A percentile compares a stretch with the other conserved stretches of the same genome.
Evolutionary conservation across 2,113 vertebrate genomes (phyloP).

Genomic region (Callocephalon fimbriatum): DNA sequence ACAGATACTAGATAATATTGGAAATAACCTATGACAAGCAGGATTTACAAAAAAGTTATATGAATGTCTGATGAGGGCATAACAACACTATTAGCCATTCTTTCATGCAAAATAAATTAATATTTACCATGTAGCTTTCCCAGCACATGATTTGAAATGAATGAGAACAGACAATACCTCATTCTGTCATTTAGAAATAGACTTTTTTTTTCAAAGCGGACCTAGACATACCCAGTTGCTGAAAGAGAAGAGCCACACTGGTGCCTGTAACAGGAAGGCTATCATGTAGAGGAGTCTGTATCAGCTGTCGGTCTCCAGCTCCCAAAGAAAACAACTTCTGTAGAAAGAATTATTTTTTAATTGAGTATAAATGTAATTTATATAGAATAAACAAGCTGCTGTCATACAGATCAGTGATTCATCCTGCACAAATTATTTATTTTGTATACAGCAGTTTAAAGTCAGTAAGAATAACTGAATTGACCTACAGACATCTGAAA

Average conservation of each 20-base stretch:
- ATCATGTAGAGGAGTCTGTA: conserved; percentile 94
- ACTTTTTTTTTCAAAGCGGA: neutral
- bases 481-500: neutral
- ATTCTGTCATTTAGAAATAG: neutral
- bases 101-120: neutral
- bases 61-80: neutral
- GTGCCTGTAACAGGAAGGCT: conserved; percentile 92
- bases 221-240: conserved; percentile 90
- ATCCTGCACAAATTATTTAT: neutral
- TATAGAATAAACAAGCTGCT: neutral
- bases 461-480: neutral
- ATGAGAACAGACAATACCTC: neutral
- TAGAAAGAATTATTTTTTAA: conserved; percentile 1
- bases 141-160: neutral
- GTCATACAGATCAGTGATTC: neutral
- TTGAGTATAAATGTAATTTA: neutral
- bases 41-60: neutral
- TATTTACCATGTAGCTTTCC: neutral
- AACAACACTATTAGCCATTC: neutral
- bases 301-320: conserved; percentile 94
- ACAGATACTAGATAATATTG: neutral
- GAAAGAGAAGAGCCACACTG: conserved; percentile 95
- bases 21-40: neutral
- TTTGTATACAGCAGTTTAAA: neutral
- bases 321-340: conserved; percentile 98